phyloP scores from a whole-genome alignment of 2,797 vertebrate genomes.

The Ibycter americanus region DNA sequence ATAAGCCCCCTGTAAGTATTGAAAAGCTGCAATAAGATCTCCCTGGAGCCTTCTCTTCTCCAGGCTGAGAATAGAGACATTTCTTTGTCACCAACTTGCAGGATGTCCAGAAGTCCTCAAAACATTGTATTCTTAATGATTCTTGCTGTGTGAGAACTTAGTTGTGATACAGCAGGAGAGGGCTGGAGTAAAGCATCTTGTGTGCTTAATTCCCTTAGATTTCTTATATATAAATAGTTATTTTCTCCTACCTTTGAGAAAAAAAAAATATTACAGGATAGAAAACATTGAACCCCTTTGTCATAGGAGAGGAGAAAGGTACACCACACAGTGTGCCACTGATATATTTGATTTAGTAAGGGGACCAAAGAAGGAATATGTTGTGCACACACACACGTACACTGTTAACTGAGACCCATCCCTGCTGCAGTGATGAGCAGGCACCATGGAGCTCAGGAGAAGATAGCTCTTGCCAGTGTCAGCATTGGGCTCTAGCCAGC shows the following conservation, averaged over 20 bases:
- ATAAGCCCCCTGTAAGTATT: fast-evolving
- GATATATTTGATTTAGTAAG: fast-evolving
- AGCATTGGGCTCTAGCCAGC: neutral
- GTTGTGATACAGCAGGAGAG: neutral
- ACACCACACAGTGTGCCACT: too few species aligned
- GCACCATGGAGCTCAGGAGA: neutral
- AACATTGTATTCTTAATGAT: neutral
- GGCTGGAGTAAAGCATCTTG: neutral
- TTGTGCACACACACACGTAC: too few species aligned
- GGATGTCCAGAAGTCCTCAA: neutral
- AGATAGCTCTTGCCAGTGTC: neutral
- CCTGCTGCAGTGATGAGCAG: neutral
- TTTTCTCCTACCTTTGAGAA: neutral
- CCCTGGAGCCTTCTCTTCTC: neutral
- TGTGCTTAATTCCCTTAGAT: neutral
- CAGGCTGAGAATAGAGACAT: neutral
- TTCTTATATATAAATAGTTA: neutral
- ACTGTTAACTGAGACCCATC: neutral
- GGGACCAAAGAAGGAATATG: neutral
- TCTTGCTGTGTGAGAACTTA: neutral
- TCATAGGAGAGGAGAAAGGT: neutral
- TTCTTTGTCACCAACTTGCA: neutral
- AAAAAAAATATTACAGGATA: neutral
- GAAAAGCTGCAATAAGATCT: neutral
- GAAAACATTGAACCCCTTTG: neutral